A percentile compares a stretch with the other conserved stretches of the same genome.
These are phyloP conservation scores for Dipodomys ordii DNA, from an alignment of 2,113 vertebrate species.

Conservation along the genomic window DNA sequence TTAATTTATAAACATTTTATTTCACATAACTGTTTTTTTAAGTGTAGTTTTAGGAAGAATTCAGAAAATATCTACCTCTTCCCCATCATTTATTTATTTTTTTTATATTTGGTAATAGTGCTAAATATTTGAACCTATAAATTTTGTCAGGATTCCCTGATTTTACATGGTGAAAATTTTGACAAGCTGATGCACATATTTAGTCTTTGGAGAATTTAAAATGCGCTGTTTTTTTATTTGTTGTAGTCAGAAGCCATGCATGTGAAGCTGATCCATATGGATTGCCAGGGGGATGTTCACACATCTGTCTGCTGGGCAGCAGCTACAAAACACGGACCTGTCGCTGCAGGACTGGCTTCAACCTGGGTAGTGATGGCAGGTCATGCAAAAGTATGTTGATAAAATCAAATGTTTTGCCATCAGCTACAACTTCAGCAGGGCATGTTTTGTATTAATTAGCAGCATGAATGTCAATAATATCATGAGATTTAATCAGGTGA, in stretches of 20 bases:
- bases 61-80: not conserved
- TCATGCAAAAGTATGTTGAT: conserved; percentile 98
- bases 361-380: conserved; percentile 93
- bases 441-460: conserved; percentile 54
- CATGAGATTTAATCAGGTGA: not conserved
- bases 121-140: not conserved
- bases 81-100: not conserved
- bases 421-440: not conserved
- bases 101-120: not conserved
- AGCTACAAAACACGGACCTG: conserved; percentile 96
- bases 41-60: not conserved
- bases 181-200: conserved; percentile 42
- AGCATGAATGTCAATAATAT: not conserved
- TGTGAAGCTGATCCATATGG: conserved; percentile 93
- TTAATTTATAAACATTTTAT: not conserved
- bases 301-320: conserved; percentile 96
- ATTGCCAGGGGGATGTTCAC: conserved; percentile 93
- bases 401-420: conserved; percentile 64
- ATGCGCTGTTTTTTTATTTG: conserved; percentile 71
- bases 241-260: conserved; percentile 94
- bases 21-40: not conserved
- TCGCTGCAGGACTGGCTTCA: conserved; percentile 95
- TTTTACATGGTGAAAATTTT: conserved; percentile 20
- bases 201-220: conserved; percentile 67
- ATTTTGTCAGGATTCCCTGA: not conserved